Conservation (phyloP, 53 echinoderm and acorn worm species). For the Hippasteria phrygiana region DNA sequence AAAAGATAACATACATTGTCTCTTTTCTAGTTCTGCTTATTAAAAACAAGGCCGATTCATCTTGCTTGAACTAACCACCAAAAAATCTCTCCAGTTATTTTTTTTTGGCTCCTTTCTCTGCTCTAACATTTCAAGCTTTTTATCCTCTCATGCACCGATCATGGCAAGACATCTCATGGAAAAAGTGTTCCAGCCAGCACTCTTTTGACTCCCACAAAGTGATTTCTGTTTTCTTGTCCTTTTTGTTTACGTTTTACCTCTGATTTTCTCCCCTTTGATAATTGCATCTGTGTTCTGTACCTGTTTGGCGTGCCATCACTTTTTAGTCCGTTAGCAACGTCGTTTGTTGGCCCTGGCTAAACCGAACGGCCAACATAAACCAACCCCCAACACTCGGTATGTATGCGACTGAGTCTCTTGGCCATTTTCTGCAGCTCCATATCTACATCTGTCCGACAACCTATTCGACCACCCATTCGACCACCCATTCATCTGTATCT, state of each 20-base stretch:
- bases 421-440: conserved; percentile 60
- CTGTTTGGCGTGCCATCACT: conserved; percentile 15
- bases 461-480: conserved; percentile 57
- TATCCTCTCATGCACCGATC: conserved; percentile 46
- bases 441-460: conserved; percentile 42
- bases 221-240: neutral
- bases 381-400: conserved; percentile 33
- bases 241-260: conserved; percentile 27
- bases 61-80: conserved; percentile 57
- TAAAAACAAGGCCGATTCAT: conserved; percentile 50
- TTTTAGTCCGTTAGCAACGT: conserved; percentile 54
- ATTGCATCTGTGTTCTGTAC: conserved; percentile 59
- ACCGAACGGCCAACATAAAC: neutral
- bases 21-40: conserved; percentile 33
- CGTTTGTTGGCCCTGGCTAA: conserved; percentile 64
- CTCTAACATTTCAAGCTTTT: conserved; percentile 46
- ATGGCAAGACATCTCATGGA: conserved; percentile 28
- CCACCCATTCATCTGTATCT: conserved; percentile 66
- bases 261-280: conserved; percentile 8
- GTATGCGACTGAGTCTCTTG: conserved; percentile 36
- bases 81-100: neutral
- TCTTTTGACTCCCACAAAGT: neutral
- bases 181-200: neutral
- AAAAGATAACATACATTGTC: neutral
- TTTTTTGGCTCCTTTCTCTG: conserved; percentile 38